A percentile compares a stretch with the other conserved stretches of the same genome.
phyloP scores from a whole-genome alignment of 1,140 invertebrate genomes.

The Eciton burchellii region DNA sequence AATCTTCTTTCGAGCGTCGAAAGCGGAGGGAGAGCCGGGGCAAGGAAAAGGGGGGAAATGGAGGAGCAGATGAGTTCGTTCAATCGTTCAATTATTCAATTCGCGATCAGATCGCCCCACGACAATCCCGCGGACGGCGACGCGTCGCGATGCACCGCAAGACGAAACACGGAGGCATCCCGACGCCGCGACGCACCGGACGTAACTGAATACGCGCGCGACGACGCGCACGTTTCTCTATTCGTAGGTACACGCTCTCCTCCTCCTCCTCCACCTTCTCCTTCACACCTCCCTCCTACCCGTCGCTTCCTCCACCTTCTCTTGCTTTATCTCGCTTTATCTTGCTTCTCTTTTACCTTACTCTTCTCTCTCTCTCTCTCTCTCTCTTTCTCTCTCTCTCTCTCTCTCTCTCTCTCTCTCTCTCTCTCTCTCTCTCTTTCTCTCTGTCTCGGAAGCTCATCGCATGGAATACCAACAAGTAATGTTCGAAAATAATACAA shows the following conservation, averaged over 20 bases:
- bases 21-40: neutral
- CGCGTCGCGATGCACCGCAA: slow-evolving; percentile 32
- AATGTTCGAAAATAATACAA: neutral
- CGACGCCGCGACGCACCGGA: slow-evolving; percentile 80
- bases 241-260: slow-evolving; percentile 64
- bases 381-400: neutral
- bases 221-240: slow-evolving; percentile 68
- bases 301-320: neutral
- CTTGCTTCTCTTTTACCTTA: too few relatives aligned
- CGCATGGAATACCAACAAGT: neutral
- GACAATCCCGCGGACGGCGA: slow-evolving; percentile 19
- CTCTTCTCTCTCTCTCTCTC: slow-evolving; percentile 6
- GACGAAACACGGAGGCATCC: slow-evolving; percentile 70
- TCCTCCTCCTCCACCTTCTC: slow-evolving; percentile 54
- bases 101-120: neutral
- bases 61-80: neutral
- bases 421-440: slow-evolving; percentile 21
- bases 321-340: too few relatives aligned
- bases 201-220: slow-evolving; percentile 81
- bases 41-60: neutral
- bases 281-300: slow-evolving; percentile 28
- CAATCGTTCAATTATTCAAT: slow-evolving; percentile 43
- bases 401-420: slow-evolving; percentile 10
- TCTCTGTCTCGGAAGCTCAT: slow-evolving; percentile 6
- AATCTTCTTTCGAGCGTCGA: slow-evolving; percentile 26